Evolutionary conservation across 64 coral and sea anemone genomes (phyloP).

Genomic region (Anthopleura sola): DNA sequence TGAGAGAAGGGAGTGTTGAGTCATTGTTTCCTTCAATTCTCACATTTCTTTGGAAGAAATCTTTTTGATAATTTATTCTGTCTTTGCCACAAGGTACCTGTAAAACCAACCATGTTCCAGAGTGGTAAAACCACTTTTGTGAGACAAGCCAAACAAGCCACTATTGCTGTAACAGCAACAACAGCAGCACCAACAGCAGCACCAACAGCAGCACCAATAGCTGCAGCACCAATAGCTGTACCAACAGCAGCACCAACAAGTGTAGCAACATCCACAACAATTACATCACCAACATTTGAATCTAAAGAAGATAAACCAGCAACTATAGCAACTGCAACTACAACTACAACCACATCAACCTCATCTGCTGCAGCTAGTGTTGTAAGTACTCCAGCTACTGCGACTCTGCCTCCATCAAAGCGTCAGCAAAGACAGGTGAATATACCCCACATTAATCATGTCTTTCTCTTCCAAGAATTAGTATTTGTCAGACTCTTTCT

Average conservation of each 20-base stretch:
- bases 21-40: too few species aligned
- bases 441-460: not conserved
- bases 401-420: not conserved
- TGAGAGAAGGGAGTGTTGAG: too few species aligned
- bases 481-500: not conserved
- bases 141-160: conserved; percentile 22
- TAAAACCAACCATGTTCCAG: conserved; percentile 95
- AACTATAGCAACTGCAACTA: not conserved
- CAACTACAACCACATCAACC: conserved; percentile 13
- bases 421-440: conserved; percentile 4
- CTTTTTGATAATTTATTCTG: not conserved
- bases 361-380: not conserved
- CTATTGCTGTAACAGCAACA: not conserved
- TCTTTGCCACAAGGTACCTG: conserved; percentile 22
- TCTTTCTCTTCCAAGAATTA: too few species aligned
- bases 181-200: not conserved
- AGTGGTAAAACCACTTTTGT: conserved; percentile 93
- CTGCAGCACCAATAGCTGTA: not conserved
- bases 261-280: conserved; percentile 21
- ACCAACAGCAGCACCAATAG: not conserved
- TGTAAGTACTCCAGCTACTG: not conserved
- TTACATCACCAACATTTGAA: conserved; percentile 16
- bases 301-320: not conserved
- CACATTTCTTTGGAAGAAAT: not conserved
- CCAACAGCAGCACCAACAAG: conserved; percentile 8